Base-by-base conservation (phyloP, 2,113 vertebrate genomes). In the Myotis lucifugus region DNA sequence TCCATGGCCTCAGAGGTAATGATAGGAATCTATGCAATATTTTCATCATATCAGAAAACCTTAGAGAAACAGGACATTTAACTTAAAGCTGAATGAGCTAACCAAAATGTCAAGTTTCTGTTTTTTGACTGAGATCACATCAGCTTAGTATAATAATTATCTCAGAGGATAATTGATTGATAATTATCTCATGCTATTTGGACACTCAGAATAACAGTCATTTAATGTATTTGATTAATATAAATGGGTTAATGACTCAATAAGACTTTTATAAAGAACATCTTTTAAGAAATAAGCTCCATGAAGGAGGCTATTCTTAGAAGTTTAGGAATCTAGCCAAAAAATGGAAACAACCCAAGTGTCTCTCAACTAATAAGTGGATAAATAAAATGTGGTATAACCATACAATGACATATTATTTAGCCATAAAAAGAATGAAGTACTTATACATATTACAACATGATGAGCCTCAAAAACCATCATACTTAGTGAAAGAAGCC, bases 21-120 rank as follows among this genome's bases (percentile, higher is more conserved):
- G 66, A 85, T 56, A 72, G 90, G 46, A 93, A 93, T 77, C 66
- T 76, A 40, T 72, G 32, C 27, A 18, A 54, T 56, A 70, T 91
- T 94, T 95, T 93, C 40, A 54, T 86, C 67, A 54, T 69, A 92
- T 74, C 77, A 95, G 27, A 86, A 91, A 92, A 72, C 5, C 79
- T 93, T 91, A 82, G 8, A 73, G 74, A 96, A 95, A 77, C 29
- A 42, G 70, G 42, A 52, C 34, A 40, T 85, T 93, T 93, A 81
- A 95, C 42, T 77, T 85, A 70, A 95, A 88, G 59, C 61, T 95
- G 34, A 29, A 85, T 34, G 73, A 95, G 17, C 32, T 40, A 64
- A 72, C n/a, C 37, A 88, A 90, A 91, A 88, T 88, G 59, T 42
- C 42, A 59, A 70, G 7, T 91, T 86, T 91, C 66, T 73, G 32